These are phyloP conservation scores for Lytechinus pictus DNA, from an alignment of 35 echinoderm and acorn worm species.

Conservation along the genomic window DNA sequence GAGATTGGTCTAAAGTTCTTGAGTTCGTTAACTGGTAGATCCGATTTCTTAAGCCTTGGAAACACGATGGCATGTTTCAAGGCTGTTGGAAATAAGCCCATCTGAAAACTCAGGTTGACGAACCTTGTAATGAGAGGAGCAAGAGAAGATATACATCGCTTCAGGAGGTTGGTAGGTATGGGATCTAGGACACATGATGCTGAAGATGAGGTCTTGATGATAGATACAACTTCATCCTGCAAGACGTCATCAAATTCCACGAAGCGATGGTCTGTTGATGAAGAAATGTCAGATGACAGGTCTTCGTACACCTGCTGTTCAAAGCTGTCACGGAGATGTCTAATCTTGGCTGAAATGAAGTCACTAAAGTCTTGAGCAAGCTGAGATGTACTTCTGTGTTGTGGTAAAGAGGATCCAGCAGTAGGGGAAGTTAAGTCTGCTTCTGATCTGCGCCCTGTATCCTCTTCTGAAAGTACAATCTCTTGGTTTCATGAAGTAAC, in stretches of 20 bases:
- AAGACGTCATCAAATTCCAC: background rate
- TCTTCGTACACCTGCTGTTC: background rate
- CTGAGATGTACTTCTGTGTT: background rate
- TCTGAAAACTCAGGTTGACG: constrained; percentile 31
- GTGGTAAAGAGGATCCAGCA: background rate
- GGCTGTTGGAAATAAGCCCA: constrained; percentile 37
- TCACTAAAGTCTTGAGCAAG: constrained; percentile 22
- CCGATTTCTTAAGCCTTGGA: constrained; percentile 38
- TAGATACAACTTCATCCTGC: constrained; percentile 8
- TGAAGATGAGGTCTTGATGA: constrained; percentile 16
- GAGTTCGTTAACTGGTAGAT: constrained; percentile 32
- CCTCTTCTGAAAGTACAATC: background rate
- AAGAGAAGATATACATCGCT: constrained; percentile 27
- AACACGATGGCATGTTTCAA: constrained; percentile 26
- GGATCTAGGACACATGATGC: constrained; percentile 58
- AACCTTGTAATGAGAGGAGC: constrained; percentile 48
- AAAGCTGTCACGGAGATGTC: background rate
- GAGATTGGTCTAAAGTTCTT: constrained; percentile 58
- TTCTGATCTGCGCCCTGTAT: constrained; percentile 45
- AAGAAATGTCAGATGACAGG: background rate
- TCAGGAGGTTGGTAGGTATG: constrained; percentile 44
- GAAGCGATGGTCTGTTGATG: background rate
- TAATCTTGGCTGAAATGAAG: constrained; percentile 44
- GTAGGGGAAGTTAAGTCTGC: constrained; percentile 27
- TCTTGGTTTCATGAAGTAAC: constrained; percentile 20